These are phyloP conservation scores for Labia minor DNA, from an alignment of 2,888 invertebrate genomes.

Conservation along the genomic window DNA sequence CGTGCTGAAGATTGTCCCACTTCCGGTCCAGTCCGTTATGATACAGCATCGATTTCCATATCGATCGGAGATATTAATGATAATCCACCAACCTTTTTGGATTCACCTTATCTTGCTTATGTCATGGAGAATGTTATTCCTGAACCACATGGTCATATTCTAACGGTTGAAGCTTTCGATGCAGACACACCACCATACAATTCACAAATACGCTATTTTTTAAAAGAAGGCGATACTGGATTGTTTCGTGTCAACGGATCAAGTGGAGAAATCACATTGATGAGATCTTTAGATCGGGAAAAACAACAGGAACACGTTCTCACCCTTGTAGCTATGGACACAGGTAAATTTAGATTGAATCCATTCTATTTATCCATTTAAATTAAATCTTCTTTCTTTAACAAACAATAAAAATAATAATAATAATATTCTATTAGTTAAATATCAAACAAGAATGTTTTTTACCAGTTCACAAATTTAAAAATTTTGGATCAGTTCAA, in stretches of 20 bases:
- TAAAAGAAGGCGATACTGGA: constrained; percentile 86
- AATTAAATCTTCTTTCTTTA: too few species aligned
- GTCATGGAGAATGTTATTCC: constrained; percentile 87
- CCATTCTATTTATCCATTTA: too few species aligned
- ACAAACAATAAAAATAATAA: constrained; percentile 18
- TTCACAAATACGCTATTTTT: constrained; percentile 80
- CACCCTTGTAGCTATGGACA: constrained; percentile 86
- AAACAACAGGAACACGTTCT: constrained; percentile 70
- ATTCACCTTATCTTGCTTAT: constrained; percentile 87
- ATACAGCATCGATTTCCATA: constrained; percentile 60
- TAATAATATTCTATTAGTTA: constrained; percentile 16
- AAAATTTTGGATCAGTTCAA: too few species aligned
- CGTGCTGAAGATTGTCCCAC: constrained; percentile 78
- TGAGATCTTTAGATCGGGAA: constrained; percentile 75
- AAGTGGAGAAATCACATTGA: constrained; percentile 78
- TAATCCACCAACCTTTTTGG: constrained; percentile 82
- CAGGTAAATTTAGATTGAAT: too few species aligned
- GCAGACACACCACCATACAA: constrained; percentile 85
- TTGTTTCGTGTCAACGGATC: constrained; percentile 85
- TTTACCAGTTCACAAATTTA: too few species aligned
- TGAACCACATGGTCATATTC: constrained; percentile 50
- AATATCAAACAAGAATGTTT: background rate
- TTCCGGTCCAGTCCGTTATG: constrained; percentile 44
- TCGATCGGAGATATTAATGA: constrained; percentile 86
- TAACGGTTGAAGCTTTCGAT: constrained; percentile 75